Percentiles rank a stretch among this genome's conserved stretches.
phyloP scores from a whole-genome alignment of 2,113 vertebrate genomes.

The Sorex fumeus region DNA sequence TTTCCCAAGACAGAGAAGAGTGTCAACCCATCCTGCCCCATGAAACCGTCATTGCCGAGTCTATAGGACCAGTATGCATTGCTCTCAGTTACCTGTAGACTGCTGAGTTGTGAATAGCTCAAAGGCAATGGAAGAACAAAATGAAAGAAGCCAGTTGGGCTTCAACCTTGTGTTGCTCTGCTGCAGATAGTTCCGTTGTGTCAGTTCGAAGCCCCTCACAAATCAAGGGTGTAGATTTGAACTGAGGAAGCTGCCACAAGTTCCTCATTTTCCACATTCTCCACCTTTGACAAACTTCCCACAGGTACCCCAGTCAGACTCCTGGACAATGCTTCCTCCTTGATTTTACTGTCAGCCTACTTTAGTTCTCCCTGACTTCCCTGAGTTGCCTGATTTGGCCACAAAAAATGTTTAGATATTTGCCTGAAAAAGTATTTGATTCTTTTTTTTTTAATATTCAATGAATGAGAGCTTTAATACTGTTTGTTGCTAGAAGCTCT shows the following conservation, averaged over 20 bases:
- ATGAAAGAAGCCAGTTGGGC: slow-evolving; percentile 1
- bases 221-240: not conserved
- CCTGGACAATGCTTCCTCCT: not conserved
- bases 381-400: not conserved
- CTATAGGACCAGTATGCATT: slow-evolving; percentile 36
- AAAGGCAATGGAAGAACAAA: slow-evolving; percentile 7
- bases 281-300: not conserved
- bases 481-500: not conserved
- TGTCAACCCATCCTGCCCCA: not conserved
- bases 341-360: not conserved
- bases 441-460: not conserved
- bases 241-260: not conserved
- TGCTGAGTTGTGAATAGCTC: slow-evolving; percentile 53
- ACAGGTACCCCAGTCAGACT: not conserved
- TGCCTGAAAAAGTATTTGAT: slow-evolving; percentile 29
- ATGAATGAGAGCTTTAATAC: not conserved
- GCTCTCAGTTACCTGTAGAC: slow-evolving; percentile 53
- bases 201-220: slow-evolving; percentile 30
- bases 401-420: not conserved
- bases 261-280: not conserved
- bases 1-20: not conserved
- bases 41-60: slow-evolving; percentile 28
- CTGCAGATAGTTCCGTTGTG: slow-evolving; percentile 21
- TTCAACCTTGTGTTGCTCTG: slow-evolving; percentile 21
- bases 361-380: not conserved